These are phyloP conservation scores for Ammodytes dubius DNA, from an alignment of 2,113 vertebrate species.

Conservation along the genomic window DNA sequence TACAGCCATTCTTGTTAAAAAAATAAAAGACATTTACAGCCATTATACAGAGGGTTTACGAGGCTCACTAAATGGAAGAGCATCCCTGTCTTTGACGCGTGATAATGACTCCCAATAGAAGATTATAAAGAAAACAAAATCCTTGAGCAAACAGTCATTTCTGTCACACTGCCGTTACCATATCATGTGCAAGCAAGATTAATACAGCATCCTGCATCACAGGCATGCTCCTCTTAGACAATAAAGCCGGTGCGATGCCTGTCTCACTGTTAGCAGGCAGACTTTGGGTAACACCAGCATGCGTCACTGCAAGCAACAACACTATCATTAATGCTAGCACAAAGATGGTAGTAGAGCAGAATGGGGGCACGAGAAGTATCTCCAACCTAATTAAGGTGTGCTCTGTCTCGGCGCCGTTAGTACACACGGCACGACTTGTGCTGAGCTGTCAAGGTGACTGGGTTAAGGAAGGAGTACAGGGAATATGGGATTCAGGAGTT, in stretches of 20 bases:
- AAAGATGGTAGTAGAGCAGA: constrained; percentile 38
- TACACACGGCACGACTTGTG: constrained; percentile 15
- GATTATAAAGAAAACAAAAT: constrained; percentile 66
- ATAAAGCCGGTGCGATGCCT: constrained; percentile 68
- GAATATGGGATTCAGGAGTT: constrained; percentile 57
- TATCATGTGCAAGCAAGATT: constrained; percentile 59
- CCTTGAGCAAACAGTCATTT: constrained; percentile 64
- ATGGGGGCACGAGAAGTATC: constrained; percentile 22
- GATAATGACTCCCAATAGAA: constrained; percentile 45
- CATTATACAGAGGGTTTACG: constrained; percentile 42
- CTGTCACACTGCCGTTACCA: constrained; percentile 58
- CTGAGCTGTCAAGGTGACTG: constrained; percentile 68
- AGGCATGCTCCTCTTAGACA: constrained; percentile 62
- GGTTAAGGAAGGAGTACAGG: constrained; percentile 33
- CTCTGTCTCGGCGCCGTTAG: constrained; percentile 20
- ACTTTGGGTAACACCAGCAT: constrained; percentile 63
- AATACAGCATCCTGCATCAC: constrained; percentile 65
- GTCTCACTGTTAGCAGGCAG: constrained; percentile 54
- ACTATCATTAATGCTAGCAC: constrained; percentile 56
- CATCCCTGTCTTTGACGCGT: constrained; percentile 55
- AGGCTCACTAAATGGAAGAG: constrained; percentile 32
- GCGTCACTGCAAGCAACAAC: constrained; percentile 56
- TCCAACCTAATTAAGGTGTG: constrained; percentile 43
- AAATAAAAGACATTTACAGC: constrained; percentile 34
- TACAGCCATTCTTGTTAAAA: background rate